Evolutionary conservation across 1,140 invertebrate species (phyloP).

Genomic region (Oppia nitens): DNA sequence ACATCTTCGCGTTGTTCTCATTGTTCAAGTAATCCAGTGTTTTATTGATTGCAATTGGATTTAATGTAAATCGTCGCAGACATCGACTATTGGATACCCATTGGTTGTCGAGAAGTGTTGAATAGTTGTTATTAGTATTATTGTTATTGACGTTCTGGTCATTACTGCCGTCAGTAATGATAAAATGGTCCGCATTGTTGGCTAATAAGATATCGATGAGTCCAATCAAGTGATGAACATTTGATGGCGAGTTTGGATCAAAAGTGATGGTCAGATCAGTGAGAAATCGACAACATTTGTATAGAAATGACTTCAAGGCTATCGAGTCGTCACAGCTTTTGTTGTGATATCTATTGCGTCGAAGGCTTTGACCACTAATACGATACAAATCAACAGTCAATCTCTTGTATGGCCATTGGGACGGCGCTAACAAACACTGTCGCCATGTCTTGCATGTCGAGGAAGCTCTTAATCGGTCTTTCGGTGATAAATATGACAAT

Average conservation of each 20-base stretch:
- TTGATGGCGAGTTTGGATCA: slow-evolving; percentile 28
- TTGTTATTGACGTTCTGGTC: neutral
- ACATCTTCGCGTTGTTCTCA: slow-evolving; percentile 18
- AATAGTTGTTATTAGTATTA: slow-evolving; percentile 25
- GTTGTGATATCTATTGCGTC: slow-evolving; percentile 24
- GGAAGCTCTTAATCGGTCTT: slow-evolving; percentile 38
- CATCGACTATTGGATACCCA: slow-evolving; percentile 29
- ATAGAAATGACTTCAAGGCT: slow-evolving; percentile 22
- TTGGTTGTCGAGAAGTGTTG: too few species aligned
- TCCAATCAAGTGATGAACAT: slow-evolving; percentile 26
- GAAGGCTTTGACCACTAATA: slow-evolving; percentile 25
- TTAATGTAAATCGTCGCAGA: slow-evolving; percentile 26
- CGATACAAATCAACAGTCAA: neutral
- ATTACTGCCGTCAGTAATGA: too few species aligned
- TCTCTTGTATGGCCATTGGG: slow-evolving; percentile 32
- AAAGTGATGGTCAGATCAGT: slow-evolving; percentile 30
- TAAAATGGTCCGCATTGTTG: too few species aligned
- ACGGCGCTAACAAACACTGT: slow-evolving; percentile 40
- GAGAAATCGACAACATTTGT: slow-evolving; percentile 31
- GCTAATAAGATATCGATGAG: slow-evolving; percentile 25
- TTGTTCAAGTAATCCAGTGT: slow-evolving; percentile 4
- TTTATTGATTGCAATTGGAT: neutral
- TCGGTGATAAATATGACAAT: slow-evolving; percentile 38
- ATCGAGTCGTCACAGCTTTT: slow-evolving; percentile 29
- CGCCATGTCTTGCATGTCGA: slow-evolving; percentile 44